Base-by-base conservation (phyloP, 92 coral and sea anemone species). In the Heliopora coerulea region DNA sequence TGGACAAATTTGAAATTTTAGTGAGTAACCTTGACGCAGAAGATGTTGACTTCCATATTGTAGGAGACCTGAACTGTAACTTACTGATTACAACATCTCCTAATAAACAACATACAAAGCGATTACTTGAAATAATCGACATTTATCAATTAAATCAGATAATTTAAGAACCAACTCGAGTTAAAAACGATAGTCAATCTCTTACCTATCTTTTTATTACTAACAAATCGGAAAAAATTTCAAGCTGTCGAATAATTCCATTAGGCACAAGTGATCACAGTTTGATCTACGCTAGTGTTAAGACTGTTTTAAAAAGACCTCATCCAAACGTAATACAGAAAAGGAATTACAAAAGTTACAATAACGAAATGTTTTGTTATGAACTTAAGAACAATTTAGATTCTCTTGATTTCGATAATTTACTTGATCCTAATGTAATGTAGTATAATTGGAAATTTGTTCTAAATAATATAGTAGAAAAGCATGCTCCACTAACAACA, bases 1-100 rank as follows among this genome's bases (percentile, higher is more conserved):
- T 56, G 61, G 61, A 56, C 33, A 56, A 56, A 23, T 56, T 56
- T 56, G 61, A 56, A 56, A 1, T 23, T 13, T 28, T 56, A 13
- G 61, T 56, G 3, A 29, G 33, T 8, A 13, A 3, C 23, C 61
- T 56, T 56, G 61, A 56, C 11, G 61, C 1, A 8, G 30, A 14
- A 28, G 6, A 3, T 23, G 30, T 56, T 13, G 30, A 56, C 3
- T 56, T 56, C 18, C 33, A 56, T 28, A 56, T 56, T 23, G 28
- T 56, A 3, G 61, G 61, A 3, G 61, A 56, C 23, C 11, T 56
- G 3, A 56, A 56, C 23, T 56, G 61, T 56, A 28, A 56, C 17
- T 56, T 56, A 56, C 31, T 56, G 31, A 3, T 13, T 28, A 3
- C 31, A 4, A 15, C 52, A 46, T 37, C 42, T 4, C 42, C 42